Conservation (phyloP, 2,113 vertebrate species). For the Pygoscelis adeliae region DNA sequence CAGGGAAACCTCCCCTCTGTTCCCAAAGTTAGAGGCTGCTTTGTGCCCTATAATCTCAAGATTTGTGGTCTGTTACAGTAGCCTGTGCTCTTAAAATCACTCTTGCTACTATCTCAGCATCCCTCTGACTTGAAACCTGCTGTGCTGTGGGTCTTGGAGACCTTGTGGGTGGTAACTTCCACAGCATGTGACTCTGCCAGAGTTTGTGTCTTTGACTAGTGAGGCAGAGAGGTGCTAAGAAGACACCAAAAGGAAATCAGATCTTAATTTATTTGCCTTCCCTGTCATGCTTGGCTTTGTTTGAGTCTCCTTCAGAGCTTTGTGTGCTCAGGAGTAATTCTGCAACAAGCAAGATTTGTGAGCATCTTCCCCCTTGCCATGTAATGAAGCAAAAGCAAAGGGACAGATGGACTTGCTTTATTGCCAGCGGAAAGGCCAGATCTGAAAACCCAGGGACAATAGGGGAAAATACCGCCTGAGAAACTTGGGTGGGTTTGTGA, state of each 20-base stretch:
- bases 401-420: background rate
- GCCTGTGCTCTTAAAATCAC: background rate
- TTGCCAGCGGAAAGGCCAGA: background rate
- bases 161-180: background rate
- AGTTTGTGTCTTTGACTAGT: background rate
- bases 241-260: background rate
- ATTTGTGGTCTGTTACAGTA: background rate
- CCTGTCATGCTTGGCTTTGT: background rate
- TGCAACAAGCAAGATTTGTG: background rate
- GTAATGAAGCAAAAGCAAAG: background rate
- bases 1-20: background rate
- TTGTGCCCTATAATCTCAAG: background rate
- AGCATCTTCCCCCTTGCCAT: background rate
- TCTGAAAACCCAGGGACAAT: background rate
- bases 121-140: background rate
- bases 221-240: background rate
- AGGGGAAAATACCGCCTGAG: background rate
- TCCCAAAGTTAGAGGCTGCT: background rate
- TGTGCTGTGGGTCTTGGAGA: background rate
- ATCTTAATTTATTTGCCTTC: background rate
- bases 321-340: background rate
- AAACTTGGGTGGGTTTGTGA: background rate
- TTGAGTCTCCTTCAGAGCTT: background rate
- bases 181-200: background rate
- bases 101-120: background rate